Evolutionary conservation across 2,888 invertebrate genomes (phyloP).

Genomic region (Trimorus sp.): DNA sequence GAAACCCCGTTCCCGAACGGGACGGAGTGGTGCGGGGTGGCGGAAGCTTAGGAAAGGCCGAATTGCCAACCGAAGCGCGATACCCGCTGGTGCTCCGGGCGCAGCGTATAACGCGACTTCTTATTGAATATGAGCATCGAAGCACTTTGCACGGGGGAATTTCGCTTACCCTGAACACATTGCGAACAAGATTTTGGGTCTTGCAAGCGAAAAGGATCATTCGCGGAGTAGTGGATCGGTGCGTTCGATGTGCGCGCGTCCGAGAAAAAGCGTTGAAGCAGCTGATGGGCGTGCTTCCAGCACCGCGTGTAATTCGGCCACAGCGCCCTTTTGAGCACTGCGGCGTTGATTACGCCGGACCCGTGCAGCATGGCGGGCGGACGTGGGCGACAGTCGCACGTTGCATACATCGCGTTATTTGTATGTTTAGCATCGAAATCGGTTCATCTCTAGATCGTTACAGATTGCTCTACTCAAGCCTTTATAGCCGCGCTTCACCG

Average conservation of each 20-base stretch:
- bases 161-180: not conserved
- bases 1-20: too few species aligned
- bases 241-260: not conserved
- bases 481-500: not conserved
- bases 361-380: conserved; percentile 2
- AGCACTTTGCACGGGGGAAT: not conserved
- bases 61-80: too few species aligned
- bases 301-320: not conserved
- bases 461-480: not conserved
- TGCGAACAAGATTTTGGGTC: conserved; percentile 4
- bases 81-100: too few species aligned
- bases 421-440: not conserved
- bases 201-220: not conserved
- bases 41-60: too few species aligned
- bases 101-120: too few species aligned
- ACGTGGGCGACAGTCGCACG: not conserved
- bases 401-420: not conserved
- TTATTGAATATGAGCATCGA: not conserved
- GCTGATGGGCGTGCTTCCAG: not conserved
- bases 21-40: too few species aligned
- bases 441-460: not conserved
- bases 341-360: conserved; percentile 7
- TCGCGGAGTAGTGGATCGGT: not conserved
- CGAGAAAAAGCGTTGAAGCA: not conserved
- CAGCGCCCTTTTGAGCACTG: not conserved